These are phyloP conservation scores for Dryococelus australis DNA, from an alignment of 2,888 invertebrate genomes.

Conservation along the genomic window DNA sequence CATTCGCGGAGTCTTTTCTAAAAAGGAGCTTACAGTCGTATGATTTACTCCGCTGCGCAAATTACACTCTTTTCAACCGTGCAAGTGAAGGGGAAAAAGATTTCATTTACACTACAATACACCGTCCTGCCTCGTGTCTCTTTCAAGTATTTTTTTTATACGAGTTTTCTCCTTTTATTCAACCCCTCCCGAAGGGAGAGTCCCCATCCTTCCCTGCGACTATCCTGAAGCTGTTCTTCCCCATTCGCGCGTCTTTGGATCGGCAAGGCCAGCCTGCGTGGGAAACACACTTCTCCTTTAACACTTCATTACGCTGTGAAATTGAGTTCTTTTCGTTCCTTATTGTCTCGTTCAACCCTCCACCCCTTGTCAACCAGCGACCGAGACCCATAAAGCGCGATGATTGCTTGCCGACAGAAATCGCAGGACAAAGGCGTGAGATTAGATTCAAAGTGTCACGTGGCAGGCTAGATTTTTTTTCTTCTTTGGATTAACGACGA, in stretches of 20 bases:
- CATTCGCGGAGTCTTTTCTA: not conserved
- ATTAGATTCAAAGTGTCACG: no score
- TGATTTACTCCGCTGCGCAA: not conserved
- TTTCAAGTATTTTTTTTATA: not conserved
- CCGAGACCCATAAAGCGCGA: no score
- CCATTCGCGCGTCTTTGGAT: no score
- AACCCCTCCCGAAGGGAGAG: no score
- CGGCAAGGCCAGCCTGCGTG: not conserved
- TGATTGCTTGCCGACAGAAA: no score
- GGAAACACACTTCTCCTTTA: not conserved
- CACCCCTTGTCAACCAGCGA: no score
- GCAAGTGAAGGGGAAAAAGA: not conserved
- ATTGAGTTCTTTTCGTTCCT: conserved; percentile 3
- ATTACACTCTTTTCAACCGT: not conserved
- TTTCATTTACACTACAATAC: not conserved
- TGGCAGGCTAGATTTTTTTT: no score
- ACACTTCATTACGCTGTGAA: not conserved
- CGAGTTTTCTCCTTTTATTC: not conserved
- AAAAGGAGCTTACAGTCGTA: not conserved
- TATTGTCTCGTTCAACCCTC: not conserved
- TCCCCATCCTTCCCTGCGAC: no score
- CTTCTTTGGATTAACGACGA: no score
- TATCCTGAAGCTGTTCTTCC: no score
- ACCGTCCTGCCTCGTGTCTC: not conserved
- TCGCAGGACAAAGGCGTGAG: no score